Conservation (phyloP, 2,888 invertebrate genomes). For the Odontomyia ornata region DNA sequence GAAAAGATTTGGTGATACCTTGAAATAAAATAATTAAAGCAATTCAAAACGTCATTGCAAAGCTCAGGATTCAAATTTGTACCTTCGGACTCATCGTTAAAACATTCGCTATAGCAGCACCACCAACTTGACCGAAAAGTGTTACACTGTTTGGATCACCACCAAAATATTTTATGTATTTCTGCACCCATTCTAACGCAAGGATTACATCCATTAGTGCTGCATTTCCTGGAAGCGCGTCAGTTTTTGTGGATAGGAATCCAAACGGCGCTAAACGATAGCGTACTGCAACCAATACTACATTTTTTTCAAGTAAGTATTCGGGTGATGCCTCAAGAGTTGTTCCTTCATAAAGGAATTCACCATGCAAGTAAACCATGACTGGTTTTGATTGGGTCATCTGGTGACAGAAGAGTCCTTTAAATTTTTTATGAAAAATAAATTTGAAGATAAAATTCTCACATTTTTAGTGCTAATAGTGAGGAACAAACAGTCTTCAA, state of each 20-base stretch:
- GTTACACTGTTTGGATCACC: slow-evolving; percentile 66
- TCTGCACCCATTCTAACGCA: slow-evolving; percentile 67
- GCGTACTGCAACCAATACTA: slow-evolving; percentile 65
- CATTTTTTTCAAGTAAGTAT: slow-evolving; percentile 64
- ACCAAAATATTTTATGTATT: slow-evolving; percentile 65
- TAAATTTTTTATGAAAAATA: too few relatives aligned
- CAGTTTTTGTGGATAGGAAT: slow-evolving; percentile 66
- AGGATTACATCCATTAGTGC: slow-evolving; percentile 66
- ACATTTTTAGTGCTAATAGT: slow-evolving; percentile 59
- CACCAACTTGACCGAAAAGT: slow-evolving; percentile 67
- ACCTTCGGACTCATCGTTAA: slow-evolving; percentile 63
- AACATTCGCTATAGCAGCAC: slow-evolving; percentile 65
- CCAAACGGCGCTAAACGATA: slow-evolving; percentile 67
- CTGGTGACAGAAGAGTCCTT: slow-evolving; percentile 50
- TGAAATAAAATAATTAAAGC: background rate
- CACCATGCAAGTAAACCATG: slow-evolving; percentile 65
- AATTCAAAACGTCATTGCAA: background rate
- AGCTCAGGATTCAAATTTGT: slow-evolving; percentile 4
- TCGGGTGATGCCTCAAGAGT: slow-evolving; percentile 60
- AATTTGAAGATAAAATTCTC: slow-evolving; percentile 46
- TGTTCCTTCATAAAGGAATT: slow-evolving; percentile 62
- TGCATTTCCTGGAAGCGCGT: slow-evolving; percentile 67
- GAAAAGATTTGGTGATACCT: slow-evolving; percentile 63
- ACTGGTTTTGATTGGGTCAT: slow-evolving; percentile 58
- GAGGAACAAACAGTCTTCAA: slow-evolving; percentile 60